Conservation (phyloP, 2,797 vertebrate species). For the Coluber constrictor region DNA sequence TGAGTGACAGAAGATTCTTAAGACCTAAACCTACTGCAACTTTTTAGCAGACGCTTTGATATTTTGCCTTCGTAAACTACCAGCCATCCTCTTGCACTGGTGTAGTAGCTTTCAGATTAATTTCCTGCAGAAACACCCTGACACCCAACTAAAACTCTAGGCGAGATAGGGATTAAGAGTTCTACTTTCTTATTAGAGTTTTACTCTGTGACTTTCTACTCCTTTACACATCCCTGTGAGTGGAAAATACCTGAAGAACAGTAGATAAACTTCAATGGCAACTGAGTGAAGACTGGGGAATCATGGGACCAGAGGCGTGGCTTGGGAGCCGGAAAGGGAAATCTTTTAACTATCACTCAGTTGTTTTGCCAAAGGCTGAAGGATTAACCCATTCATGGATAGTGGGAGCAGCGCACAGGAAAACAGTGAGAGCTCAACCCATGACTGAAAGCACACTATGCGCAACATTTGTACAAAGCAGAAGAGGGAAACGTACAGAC, state of each 20-base stretch:
- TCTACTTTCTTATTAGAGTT: background rate
- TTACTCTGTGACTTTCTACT: background rate
- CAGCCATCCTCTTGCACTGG: background rate
- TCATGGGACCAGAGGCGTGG: too few species aligned
- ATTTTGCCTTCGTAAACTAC: background rate
- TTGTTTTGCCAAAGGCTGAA: too few species aligned
- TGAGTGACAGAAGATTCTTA: background rate
- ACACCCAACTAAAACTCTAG: background rate
- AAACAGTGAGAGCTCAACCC: background rate
- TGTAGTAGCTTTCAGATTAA: background rate
- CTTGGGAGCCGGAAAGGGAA: too few species aligned
- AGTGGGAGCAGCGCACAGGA: too few species aligned
- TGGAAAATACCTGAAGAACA: background rate
- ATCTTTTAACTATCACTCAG: too few species aligned
- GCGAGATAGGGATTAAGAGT: background rate
- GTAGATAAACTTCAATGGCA: background rate
- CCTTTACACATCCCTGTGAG: background rate
- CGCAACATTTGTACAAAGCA: background rate
- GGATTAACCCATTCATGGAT: too few species aligned
- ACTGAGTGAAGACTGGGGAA: too few species aligned
- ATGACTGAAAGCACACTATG: background rate
- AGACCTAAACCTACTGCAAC: background rate
- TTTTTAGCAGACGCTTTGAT: background rate
- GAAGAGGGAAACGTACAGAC: background rate
- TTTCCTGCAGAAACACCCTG: background rate